Percentiles rank a stretch among this genome's conserved stretches.
phyloP scores from a whole-genome alignment of 1,140 invertebrate species.

The Drosophila nannoptera region DNA sequence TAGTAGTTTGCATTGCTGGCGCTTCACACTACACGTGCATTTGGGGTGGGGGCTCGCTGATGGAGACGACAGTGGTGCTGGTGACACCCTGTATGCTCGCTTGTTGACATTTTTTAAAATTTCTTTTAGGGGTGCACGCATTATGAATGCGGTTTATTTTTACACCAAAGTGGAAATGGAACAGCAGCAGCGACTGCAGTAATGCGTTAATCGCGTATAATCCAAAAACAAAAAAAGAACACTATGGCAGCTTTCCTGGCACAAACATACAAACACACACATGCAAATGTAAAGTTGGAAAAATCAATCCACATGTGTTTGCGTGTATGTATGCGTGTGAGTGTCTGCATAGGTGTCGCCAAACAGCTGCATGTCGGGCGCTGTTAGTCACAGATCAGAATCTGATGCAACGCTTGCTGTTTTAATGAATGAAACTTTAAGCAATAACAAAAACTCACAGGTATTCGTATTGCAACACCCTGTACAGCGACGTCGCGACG shows the following conservation, averaged over 20 bases:
- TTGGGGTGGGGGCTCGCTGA: slow-evolving; percentile 8
- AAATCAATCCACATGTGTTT: slow-evolving; percentile 70
- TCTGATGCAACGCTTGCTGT: slow-evolving; percentile 38
- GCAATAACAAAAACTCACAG: slow-evolving; percentile 45
- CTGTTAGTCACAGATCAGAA: slow-evolving; percentile 49
- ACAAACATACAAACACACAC: slow-evolving; percentile 18
- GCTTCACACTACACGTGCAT: slow-evolving; percentile 41
- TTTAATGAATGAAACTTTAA: slow-evolving; percentile 69
- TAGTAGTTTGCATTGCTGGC: slow-evolving; percentile 48
- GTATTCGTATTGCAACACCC: slow-evolving; percentile 40
- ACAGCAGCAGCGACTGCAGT: slow-evolving; percentile 30
- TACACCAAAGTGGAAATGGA: slow-evolving; percentile 41
- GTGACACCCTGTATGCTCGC: slow-evolving; percentile 29
- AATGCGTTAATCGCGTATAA: slow-evolving; percentile 54
- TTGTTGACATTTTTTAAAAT: slow-evolving; percentile 44
- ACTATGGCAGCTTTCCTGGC: slow-evolving; percentile 47
- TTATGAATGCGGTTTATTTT: slow-evolving; percentile 45
- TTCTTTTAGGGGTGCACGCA: slow-evolving; percentile 13
- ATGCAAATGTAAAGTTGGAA: slow-evolving; percentile 50
- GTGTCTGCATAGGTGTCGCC: slow-evolving; percentile 26
- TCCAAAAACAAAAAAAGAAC: slow-evolving; percentile 56
- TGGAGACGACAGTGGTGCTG: background rate
- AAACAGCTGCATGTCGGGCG: slow-evolving; percentile 44
- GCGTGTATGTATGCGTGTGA: slow-evolving; percentile 38
- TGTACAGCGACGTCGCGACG: slow-evolving; percentile 30